Evolutionary conservation across 2,113 vertebrate genomes (phyloP).

Genomic region (Brachypteracias leptosomus): DNA sequence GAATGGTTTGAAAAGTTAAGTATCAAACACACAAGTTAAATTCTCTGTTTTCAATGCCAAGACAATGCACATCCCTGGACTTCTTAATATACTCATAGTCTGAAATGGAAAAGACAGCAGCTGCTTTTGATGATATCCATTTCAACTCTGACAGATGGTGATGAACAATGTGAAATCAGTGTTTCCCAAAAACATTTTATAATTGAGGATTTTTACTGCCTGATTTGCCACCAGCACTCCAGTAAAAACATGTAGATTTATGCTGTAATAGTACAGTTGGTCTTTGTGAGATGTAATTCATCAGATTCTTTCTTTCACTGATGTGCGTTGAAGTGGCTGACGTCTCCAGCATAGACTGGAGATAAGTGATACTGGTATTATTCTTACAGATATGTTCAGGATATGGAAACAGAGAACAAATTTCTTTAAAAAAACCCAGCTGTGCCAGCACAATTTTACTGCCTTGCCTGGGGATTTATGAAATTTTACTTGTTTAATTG

Average conservation of each 20-base stretch:
- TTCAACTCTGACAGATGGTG: conserved; percentile 8
- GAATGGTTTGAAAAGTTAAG: not conserved
- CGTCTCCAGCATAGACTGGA: not conserved
- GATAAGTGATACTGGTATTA: not conserved
- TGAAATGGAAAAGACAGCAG: conserved; percentile 39
- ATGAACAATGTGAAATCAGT: conserved; percentile 56
- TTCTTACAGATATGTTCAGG: not conserved
- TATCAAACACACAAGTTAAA: not conserved
- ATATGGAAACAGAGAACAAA: not conserved
- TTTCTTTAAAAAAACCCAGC: not conserved
- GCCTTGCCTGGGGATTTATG: not conserved
- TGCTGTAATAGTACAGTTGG: not conserved
- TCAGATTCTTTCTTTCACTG: not conserved
- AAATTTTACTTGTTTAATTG: not conserved
- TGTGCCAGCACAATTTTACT: conserved; percentile 10
- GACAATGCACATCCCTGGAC: not conserved
- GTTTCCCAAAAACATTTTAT: conserved; percentile 29
- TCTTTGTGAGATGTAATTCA: conserved; percentile 5
- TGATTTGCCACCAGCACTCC: conserved; percentile 30
- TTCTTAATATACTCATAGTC: not conserved
- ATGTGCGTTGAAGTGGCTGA: not conserved
- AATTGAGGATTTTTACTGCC: not conserved
- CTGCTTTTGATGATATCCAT: conserved; percentile 30
- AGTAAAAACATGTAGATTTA: conserved; percentile 53
- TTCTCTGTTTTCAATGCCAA: not conserved